Base-by-base conservation (phyloP, 2,888 invertebrate species). In the Paralinhomoeus sp. region DNA sequence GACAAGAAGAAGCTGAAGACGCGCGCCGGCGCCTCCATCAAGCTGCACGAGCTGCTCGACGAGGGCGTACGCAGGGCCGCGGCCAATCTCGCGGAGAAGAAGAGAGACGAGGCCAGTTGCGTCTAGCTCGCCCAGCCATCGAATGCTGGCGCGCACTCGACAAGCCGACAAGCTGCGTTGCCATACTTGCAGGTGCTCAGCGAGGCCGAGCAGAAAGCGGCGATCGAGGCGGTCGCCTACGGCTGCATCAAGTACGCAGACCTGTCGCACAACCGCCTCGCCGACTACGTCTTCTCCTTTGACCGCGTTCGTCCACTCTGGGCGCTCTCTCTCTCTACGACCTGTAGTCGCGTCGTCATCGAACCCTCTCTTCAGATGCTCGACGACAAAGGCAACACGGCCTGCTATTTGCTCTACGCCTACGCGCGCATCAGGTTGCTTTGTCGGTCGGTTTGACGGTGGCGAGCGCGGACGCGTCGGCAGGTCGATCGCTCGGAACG, bases 211-310 rank as follows among this genome's bases (percentile, higher is more conserved):
- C 34, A 58, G 44, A 37, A 39, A 2, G 51, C 50, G 2, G 57
- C 58, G 3, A 40, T 52, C 20, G 57, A 83, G 67, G 77, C 89
- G 0, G 75, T 97, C 1, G 93, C 93, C 0, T 93, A 87, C 64
- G 89, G 93, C 3, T 99, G 97, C 62, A 87, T 99, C 45, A 97
- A 91, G 64, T 97, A 99, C 64, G 80, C 93, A 3, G 97, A 97
- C 70, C 71, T 97, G 40, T 80, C 79, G 17, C 87, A 91, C 58
- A 87, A 87, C 63, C 73, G 89, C 48, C 75, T 74, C 45, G 80
- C 81, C 46, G 93, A 93, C 61, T 97, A 97, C 62, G 75, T 93
- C 2, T 97, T 97, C 67, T 91, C 89, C 1, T 97, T 91, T 66
- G 89, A 97, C 60, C 85, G 85, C 66, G 71, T 69, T 49, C 45